A percentile compares a stretch with the other conserved stretches of the same genome.
Conservation (phyloP, 2,888 invertebrate species). For the Eumerus sabulonum region DNA sequence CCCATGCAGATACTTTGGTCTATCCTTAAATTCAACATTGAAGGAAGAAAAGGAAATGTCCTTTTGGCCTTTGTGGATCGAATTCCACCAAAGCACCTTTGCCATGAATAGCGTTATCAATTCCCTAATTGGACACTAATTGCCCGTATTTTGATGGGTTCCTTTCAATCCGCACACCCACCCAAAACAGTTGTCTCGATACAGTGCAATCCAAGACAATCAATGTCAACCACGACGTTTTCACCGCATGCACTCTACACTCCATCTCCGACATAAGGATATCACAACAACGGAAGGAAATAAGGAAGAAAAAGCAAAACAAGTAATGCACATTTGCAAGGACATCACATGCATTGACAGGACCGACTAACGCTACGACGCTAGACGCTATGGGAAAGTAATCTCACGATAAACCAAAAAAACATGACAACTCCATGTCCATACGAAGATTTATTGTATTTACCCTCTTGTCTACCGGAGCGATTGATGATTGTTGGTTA, state of each 20-base stretch:
- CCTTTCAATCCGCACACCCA: neutral
- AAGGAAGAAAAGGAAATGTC: no score
- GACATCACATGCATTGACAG: slow-evolving; percentile 59
- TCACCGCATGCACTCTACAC: slow-evolving; percentile 3
- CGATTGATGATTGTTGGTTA: slow-evolving; percentile 56
- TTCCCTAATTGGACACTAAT: slow-evolving; percentile 56
- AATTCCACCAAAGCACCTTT: no score
- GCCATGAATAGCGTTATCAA: slow-evolving; percentile 4
- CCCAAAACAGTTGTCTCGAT: neutral
- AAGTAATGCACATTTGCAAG: slow-evolving; percentile 47
- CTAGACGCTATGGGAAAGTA: slow-evolving; percentile 35
- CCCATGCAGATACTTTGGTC: no score
- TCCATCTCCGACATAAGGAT: neutral
- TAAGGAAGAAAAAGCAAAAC: no score
- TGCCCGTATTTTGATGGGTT: slow-evolving; percentile 11
- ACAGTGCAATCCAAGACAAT: slow-evolving; percentile 26
- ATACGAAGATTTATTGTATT: slow-evolving; percentile 63
- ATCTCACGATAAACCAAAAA: slow-evolving; percentile 60
- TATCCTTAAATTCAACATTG: no score
- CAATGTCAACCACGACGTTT: slow-evolving; percentile 19
- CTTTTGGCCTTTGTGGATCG: no score
- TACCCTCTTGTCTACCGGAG: slow-evolving; percentile 56
- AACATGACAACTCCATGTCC: slow-evolving; percentile 48
- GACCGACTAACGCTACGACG: slow-evolving; percentile 55
- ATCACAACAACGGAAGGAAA: neutral